These are phyloP conservation scores for Hypocryptadius cinnamomeus DNA, from an alignment of 2,113 vertebrate species.

Conservation along the genomic window DNA sequence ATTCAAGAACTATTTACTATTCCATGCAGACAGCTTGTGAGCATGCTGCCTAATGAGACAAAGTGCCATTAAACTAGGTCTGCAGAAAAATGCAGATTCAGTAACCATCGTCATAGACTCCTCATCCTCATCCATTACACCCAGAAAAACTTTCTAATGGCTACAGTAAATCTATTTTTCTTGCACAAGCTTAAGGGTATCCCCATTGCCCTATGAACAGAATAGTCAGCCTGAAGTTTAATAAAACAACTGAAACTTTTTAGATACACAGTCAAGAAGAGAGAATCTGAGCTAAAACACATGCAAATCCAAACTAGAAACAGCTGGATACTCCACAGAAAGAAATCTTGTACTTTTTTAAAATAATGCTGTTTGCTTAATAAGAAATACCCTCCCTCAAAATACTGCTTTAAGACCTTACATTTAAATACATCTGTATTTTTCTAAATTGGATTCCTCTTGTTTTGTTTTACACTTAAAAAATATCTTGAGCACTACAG, in stretches of 20 bases:
- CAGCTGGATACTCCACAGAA: not conserved
- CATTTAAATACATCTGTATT: not conserved
- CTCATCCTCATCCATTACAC: not conserved
- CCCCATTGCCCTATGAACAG: not conserved
- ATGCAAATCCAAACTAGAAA: not conserved
- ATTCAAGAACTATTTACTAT: not conserved
- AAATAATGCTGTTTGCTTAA: not conserved
- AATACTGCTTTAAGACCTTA: not conserved
- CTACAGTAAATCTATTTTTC: not conserved
- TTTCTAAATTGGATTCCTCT: not conserved
- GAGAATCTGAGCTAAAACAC: not conserved
- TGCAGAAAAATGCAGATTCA: not conserved
- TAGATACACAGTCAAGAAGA: not conserved
- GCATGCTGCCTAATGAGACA: not conserved
- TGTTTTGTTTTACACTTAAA: not conserved
- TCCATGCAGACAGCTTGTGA: not conserved
- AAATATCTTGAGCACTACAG: not conserved
- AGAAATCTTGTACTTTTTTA: not conserved
- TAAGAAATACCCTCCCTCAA: not conserved
- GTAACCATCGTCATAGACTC: not conserved
- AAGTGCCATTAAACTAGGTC: not conserved
- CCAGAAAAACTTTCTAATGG: not conserved
- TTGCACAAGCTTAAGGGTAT: not conserved
- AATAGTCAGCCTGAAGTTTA: not conserved
- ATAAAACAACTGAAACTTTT: not conserved